Evolutionary conservation across 2,113 vertebrate genomes (phyloP).

Genomic region (Ctenodactylus gundi): DNA sequence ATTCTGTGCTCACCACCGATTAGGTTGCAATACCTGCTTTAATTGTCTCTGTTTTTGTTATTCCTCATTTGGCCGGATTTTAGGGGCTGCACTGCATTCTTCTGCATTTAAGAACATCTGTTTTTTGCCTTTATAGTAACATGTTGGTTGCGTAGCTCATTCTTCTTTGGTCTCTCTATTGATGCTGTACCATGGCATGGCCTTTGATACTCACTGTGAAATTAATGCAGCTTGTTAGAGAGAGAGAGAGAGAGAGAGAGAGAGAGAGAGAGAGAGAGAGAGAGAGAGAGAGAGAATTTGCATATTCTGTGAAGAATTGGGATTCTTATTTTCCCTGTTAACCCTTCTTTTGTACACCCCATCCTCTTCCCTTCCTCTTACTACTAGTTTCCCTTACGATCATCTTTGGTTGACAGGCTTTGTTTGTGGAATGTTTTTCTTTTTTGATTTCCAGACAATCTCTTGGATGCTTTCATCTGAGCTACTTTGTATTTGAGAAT

Average conservation of each 20-base stretch:
- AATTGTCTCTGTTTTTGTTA: constrained; percentile 10
- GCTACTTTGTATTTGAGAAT: background rate
- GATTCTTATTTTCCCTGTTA: background rate
- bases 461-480: background rate
- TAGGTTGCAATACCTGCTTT: background rate
- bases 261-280: too few species aligned
- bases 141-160: background rate
- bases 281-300: too few species aligned
- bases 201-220: background rate
- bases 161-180: background rate
- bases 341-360: background rate
- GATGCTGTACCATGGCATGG: background rate
- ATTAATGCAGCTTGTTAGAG: background rate
- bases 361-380: background rate
- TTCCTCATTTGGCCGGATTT: background rate
- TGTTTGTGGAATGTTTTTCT: background rate
- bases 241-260: too few species aligned
- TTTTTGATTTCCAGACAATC: background rate
- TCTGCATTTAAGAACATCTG: constrained; percentile 25
- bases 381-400: background rate
- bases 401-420: background rate
- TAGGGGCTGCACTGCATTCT: too few species aligned
- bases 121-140: background rate
- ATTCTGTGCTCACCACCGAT: background rate
- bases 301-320: too few species aligned